phyloP scores from a whole-genome alignment of 1,140 invertebrate species.

The Psilanteris sp. region DNA sequence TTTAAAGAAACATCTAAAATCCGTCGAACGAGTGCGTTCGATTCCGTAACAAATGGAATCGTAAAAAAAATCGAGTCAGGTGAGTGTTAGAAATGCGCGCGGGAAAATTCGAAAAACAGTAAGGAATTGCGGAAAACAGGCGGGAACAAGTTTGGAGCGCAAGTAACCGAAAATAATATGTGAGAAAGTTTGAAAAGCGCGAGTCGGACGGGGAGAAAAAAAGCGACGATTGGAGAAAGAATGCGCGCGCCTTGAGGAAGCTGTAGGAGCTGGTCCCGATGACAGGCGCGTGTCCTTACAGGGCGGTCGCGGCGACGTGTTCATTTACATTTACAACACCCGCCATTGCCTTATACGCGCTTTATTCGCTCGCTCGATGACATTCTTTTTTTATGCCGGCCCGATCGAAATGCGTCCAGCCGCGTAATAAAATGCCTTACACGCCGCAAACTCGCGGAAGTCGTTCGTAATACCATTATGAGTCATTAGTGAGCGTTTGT shows the following conservation, averaged over 20 bases:
- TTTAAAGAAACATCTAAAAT: no score
- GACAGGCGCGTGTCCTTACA: constrained; percentile 72
- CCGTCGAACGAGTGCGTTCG: no score
- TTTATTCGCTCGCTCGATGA: constrained; percentile 69
- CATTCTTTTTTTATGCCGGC: constrained; percentile 66
- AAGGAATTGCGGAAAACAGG: no score
- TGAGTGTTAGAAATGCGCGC: no score
- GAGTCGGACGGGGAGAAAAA: no score
- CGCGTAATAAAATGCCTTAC: constrained; percentile 57
- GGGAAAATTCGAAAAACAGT: no score
- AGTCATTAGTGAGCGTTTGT: constrained; percentile 56
- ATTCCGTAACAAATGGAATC: no score
- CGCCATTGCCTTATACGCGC: constrained; percentile 69
- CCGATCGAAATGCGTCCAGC: constrained; percentile 56
- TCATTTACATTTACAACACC: constrained; percentile 75
- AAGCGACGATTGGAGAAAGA: constrained; percentile 7
- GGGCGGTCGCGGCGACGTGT: constrained; percentile 65
- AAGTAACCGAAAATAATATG: constrained; percentile 14
- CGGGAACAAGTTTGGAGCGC: no score
- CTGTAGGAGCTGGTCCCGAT: constrained; percentile 57
- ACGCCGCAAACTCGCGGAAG: constrained; percentile 59
- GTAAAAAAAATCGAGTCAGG: no score
- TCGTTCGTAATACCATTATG: constrained; percentile 52
- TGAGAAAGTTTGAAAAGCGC: constrained; percentile 22
- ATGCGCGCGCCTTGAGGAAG: constrained; percentile 33